Base-by-base conservation (phyloP, 2,113 vertebrate genomes). In the Cyphomyrus plagiostoma region DNA sequence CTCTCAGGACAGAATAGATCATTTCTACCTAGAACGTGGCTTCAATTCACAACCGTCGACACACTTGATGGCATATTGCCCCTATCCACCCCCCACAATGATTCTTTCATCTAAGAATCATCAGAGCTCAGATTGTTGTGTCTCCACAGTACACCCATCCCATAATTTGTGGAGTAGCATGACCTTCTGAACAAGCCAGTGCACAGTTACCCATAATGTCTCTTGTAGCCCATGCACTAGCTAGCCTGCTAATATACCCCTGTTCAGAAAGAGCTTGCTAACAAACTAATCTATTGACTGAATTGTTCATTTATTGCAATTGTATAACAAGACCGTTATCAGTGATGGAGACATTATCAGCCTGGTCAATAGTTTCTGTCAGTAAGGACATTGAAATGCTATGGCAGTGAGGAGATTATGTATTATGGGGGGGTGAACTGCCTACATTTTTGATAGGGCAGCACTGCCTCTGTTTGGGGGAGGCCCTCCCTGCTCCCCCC, bases 21-120 rank as follows among this genome's bases (percentile, higher is more conserved):
- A 86, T 46, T 66, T 85, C 87, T 84, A 87, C 89, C 74, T 26
- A 87, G 86, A 87, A 52, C 23, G 1, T 42, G 42, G 11, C 70
- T 88, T 53, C 86, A 42, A 48, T 50, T n/a, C 17, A 10, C 7
- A 70, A 88, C 35, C 26, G 70, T 74, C 66, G 52, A 2, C 46
- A 49, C 26, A 53, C 39, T 15, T 56, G 48, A 80, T 30, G 70
- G 49, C 39, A 77, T 70, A 30, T 85, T 90, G 74, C 84, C 10
- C 52, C 17, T 70, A 42, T 17, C 35, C 42, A 15, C 52, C 74
- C 42, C 42, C 82, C 7, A 48, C 39, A 7, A 39, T 45, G 45
- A 17, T 17, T 17, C 50, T 82, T 86, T 58, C 50, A n/a, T 53
- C 10, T 30, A 49, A 52, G 39, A 46, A 35, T 87, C 15, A 23